Base-by-base conservation (phyloP, 2,888 invertebrate genomes). In the Dryadula phaetusa region DNA sequence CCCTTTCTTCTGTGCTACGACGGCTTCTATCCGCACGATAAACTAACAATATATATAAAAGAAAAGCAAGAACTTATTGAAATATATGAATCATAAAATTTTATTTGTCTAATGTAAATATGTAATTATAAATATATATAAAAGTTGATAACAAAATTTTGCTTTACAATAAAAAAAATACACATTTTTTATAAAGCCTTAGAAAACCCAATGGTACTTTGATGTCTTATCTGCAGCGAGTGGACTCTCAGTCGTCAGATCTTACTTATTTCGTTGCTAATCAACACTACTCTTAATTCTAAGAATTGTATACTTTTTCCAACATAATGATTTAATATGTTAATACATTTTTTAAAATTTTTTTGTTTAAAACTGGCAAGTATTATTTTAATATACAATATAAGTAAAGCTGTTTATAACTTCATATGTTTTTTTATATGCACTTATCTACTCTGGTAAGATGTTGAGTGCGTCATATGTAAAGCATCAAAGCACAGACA, bases 181-280 rank as follows among this genome's bases (percentile, higher is more conserved):
- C n/a, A 52, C 20, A 32, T 28, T 44, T 25, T 44, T 22, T 25
- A 53, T 20, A 40, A 63, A 63, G 28, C 46, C 6, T 3, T 10
- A 52, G 52, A 53, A 53, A 62, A 42, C 16, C 32, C 49, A 32
- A 14, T 22, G 58, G 16, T 34, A n/a, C 34, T 32, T 56, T 62
- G 62, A 65, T 65, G 49, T 62, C 46, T 67, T 68, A 65, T 62
- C 58, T 34, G 62, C 28, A 34, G 25, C 40, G 49, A 65, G 32
- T 60, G 34, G 34, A 65, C 44, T 65, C 47, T 25, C 64, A 32
- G 47, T 53, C 46, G 58, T 49, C 28, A 58, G 56, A 52, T 62
- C 18, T 42, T 42, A 62, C 65, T 62, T 46, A 69, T 44, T 60
- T 49, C 44, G 14, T 28, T 40, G 61, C 64, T 68, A 62, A 68